Evolutionary conservation across 1,140 invertebrate genomes (phyloP), one percentile per base, ranked within the genome.

Genomic region (Caenorhabditis briggsae): DNA sequence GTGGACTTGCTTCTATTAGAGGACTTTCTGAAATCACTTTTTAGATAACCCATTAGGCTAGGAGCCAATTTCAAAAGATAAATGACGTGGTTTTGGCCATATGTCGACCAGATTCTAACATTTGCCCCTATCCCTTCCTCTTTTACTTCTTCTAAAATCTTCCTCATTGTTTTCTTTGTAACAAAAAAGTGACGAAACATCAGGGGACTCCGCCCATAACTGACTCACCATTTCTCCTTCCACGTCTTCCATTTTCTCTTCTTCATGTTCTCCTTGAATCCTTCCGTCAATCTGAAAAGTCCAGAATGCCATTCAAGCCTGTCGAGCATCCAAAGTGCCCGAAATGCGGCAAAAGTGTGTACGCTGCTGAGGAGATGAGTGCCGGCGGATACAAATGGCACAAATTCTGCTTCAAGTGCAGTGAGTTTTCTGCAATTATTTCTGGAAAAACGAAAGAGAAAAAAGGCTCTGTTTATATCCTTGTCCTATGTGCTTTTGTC

Each of bases 361-460:
- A 99, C 93, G 97, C 97, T 89, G 98, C 98, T 83, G 98, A 99
- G 94, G 97, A 99, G 93, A 95, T 96, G 92, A 95, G 98, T 90
- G 97, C 97, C 89, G 97, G 96, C 92, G 97, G 97, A 92, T 95
- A 96, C 92, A 98, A 98, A 95, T 99, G 95, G 95, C 97, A 99
- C 95, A 98, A 98, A 94, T 95, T 95, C 93, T 99, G 97, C 95
- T 98, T 99, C 95, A 99, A 98, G 94, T 99, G 97, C 94, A 96
- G 97, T 98, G 94, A 95, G 90, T 90, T 83, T 74, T 84, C n/a
- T 33, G 33, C 1, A 33, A 43, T 43, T n/a, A n/a, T n/a, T n/a
- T 61, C 59, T 59, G n/a, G 46, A 65, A 16, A 18, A 50, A 50
- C 18, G 20, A 43, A 65, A 64, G 33, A 78, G 41, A 48, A 78